A percentile compares a stretch with the other conserved stretches of the same genome.
Evolutionary conservation across 2,797 vertebrate genomes (phyloP).

Genomic region (Betta splendens): DNA sequence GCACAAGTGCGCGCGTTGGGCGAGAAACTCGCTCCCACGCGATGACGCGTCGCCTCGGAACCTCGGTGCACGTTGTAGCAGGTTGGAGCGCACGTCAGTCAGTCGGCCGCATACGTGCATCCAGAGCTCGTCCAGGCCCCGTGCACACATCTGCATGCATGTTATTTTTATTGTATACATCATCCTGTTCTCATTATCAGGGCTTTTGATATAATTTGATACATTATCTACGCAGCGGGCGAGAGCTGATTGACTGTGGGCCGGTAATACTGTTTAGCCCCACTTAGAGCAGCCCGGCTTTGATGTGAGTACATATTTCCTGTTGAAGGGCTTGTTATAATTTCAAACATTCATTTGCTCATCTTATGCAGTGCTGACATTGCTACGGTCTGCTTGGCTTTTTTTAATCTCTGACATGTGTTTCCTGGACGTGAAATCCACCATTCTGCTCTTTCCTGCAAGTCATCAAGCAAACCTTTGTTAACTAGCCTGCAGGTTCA

Average conservation of each 20-base stretch:
- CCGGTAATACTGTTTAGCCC: constrained; percentile 74
- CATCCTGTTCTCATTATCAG: constrained; percentile 79
- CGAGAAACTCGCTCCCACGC: constrained; percentile 23
- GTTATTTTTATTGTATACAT: constrained; percentile 64
- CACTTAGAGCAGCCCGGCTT: constrained; percentile 69
- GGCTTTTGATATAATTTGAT: constrained; percentile 81
- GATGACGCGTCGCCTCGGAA: constrained; percentile 27
- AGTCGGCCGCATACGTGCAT: constrained; percentile 68
- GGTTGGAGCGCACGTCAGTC: constrained; percentile 57
- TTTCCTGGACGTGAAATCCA: constrained; percentile 67
- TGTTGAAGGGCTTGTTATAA: constrained; percentile 73
- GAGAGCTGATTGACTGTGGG: constrained; percentile 74
- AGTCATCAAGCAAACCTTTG: constrained; percentile 60
- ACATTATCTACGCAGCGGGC: constrained; percentile 72
- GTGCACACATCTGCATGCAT: constrained; percentile 65
- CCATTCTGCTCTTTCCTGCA: constrained; percentile 53
- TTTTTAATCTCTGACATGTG: constrained; percentile 71
- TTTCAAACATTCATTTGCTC: constrained; percentile 75
- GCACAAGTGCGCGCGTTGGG: constrained; percentile 6
- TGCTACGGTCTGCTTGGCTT: constrained; percentile 68
- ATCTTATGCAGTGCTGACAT: constrained; percentile 74
- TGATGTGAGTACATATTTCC: constrained; percentile 83
- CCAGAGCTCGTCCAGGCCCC: constrained; percentile 65
- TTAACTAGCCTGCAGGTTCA: constrained; percentile 59
- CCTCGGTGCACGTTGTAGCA: constrained; percentile 35